Evolutionary conservation across 1,140 invertebrate genomes (phyloP).

Genomic region (Eriosoma lanigerum): DNA sequence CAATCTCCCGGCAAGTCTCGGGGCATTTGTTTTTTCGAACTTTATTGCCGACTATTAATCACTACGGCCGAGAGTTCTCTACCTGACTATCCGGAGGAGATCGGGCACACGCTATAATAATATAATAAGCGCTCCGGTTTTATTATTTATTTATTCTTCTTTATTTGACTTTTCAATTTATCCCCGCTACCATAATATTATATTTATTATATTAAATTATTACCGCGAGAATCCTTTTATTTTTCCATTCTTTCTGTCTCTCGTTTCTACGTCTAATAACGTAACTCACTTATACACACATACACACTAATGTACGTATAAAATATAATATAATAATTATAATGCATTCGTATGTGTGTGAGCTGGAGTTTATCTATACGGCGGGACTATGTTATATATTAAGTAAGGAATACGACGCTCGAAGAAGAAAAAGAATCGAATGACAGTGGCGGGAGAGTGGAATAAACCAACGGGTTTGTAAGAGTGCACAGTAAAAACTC

Average conservation of each 20-base stretch:
- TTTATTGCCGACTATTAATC: conserved; percentile 47
- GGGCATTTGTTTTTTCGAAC: conserved; percentile 48
- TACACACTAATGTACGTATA: background rate
- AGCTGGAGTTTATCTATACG: background rate
- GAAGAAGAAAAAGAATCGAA: background rate
- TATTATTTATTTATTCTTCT: conserved; percentile 51
- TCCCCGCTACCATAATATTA: conserved; percentile 24
- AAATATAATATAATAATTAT: conserved; percentile 19
- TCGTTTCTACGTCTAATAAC: background rate
- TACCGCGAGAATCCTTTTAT: conserved; percentile 33
- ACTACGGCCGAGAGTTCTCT: conserved; percentile 15
- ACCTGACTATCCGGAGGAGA: background rate
- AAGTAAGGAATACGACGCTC: conserved; percentile 4
- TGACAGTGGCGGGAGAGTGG: background rate
- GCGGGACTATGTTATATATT: background rate
- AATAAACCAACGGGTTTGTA: conserved; percentile 45
- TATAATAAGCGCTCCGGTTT: conserved; percentile 42
- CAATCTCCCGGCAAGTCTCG: conserved; percentile 43
- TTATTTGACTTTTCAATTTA: conserved; percentile 50
- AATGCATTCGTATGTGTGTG: background rate
- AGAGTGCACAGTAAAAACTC: background rate
- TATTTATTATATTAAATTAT: conserved; percentile 31
- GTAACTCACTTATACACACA: background rate
- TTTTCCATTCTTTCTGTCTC: background rate
- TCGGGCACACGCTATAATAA: conserved; percentile 32